These are phyloP conservation scores for mouse (Mus musculus) DNA, from an alignment of 2,113 vertebrate genomes.

Conservation along the genomic window DNA sequence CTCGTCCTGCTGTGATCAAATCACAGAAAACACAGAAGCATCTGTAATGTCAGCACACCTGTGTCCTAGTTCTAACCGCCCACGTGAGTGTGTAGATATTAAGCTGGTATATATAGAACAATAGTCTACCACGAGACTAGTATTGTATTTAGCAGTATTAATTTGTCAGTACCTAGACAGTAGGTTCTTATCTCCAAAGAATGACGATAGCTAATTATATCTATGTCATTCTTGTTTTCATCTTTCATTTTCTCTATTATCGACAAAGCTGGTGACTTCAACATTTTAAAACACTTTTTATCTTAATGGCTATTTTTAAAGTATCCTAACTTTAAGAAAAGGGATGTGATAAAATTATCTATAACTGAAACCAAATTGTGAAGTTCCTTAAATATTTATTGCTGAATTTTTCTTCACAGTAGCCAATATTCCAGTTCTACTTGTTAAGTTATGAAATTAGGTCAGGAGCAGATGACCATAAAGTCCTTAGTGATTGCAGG, in stretches of 20 bases:
- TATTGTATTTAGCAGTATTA: not conserved
- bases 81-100: not conserved
- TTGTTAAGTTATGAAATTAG: slow-evolving; percentile 7
- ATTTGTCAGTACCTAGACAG: not conserved
- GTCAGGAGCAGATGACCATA: not conserved
- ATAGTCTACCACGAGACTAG: not conserved
- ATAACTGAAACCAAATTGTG: slow-evolving; percentile 60
- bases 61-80: not conserved
- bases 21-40: slow-evolving; percentile 17
- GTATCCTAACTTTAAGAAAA: slow-evolving; percentile 55
- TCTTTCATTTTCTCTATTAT: slow-evolving; percentile 57
- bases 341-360: slow-evolving; percentile 47
- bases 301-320: slow-evolving; percentile 60
- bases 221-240: slow-evolving; percentile 57
- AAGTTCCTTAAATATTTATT: slow-evolving; percentile 49
- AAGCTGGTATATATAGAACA: not conserved
- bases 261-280: not conserved
- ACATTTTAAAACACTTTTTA: slow-evolving; percentile 5
- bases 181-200: not conserved
- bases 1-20: not conserved
- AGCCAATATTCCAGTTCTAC: not conserved
- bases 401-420: slow-evolving; percentile 28
- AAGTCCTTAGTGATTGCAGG: not conserved
- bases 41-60: slow-evolving; percentile 34
- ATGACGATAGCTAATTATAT: slow-evolving; percentile 20